A percentile compares a stretch with the other conserved stretches of the same genome.
These are phyloP conservation scores for Drosophila mauritiana DNA, from an alignment of 1,140 invertebrate genomes.

Conservation along the genomic window DNA sequence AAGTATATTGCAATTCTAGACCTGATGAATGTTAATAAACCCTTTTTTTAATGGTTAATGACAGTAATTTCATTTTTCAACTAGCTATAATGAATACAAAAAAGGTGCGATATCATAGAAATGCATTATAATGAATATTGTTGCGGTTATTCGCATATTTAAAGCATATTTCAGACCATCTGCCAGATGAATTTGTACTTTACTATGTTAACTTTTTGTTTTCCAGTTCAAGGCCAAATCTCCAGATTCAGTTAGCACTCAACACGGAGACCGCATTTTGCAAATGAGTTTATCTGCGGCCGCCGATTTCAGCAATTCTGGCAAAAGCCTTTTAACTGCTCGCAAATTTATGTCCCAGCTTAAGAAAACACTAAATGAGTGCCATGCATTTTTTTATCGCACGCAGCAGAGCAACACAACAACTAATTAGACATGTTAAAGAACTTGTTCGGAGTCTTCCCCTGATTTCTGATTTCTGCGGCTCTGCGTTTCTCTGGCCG, in stretches of 20 bases:
- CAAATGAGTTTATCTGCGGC: constrained; percentile 46
- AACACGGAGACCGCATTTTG: constrained; percentile 13
- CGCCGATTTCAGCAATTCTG: constrained; percentile 24
- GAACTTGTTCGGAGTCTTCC: constrained; percentile 70
- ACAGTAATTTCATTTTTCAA: too few species aligned
- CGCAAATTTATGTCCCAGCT: constrained; percentile 80
- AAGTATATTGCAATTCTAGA: too few species aligned
- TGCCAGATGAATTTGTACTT: not conserved
- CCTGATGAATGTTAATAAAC: too few species aligned
- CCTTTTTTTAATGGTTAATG: too few species aligned
- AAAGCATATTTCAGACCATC: not conserved
- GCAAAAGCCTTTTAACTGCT: constrained; percentile 67
- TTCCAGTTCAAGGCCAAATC: constrained; percentile 8
- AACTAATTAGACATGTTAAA: constrained; percentile 83
- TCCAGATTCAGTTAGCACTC: constrained; percentile 3
- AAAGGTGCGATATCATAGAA: too few species aligned
- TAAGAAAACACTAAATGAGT: constrained; percentile 83
- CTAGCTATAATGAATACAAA: too few species aligned
- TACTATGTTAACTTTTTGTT: not conserved
- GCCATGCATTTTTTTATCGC: constrained; percentile 81
- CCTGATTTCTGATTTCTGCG: constrained; percentile 25
- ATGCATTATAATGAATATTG: too few species aligned
- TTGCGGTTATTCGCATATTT: too few species aligned
- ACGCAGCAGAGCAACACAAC: constrained; percentile 67
- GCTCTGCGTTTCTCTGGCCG: not conserved